Evolutionary conservation across 2,113 vertebrate genomes (phyloP).

Genomic region (Aphyosemion australe): DNA sequence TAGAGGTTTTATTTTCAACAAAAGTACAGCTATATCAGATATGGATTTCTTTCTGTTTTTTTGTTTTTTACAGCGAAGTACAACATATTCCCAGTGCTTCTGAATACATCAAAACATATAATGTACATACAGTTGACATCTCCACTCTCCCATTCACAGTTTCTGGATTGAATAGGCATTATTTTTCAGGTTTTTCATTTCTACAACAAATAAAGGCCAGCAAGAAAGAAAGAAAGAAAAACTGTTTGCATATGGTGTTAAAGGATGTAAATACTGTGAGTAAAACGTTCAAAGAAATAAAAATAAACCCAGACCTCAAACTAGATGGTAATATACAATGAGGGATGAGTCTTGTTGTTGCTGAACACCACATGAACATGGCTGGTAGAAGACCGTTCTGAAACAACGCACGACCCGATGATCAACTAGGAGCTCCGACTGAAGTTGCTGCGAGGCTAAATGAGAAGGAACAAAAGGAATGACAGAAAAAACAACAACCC

Average conservation of each 20-base stretch:
- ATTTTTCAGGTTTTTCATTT: slow-evolving; percentile 71
- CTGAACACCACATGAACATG: slow-evolving; percentile 56
- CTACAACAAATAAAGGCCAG: slow-evolving; percentile 75
- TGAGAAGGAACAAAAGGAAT: slow-evolving; percentile 29
- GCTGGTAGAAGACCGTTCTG: slow-evolving; percentile 60
- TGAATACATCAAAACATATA: slow-evolving; percentile 81
- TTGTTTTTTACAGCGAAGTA: slow-evolving; percentile 76
- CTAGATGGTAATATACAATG: slow-evolving; percentile 74
- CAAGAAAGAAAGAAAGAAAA: slow-evolving; percentile 50
- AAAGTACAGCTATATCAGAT: slow-evolving; percentile 81
- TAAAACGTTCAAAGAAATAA: slow-evolving; percentile 35
- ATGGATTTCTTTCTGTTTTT: slow-evolving; percentile 73
- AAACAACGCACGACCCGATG: slow-evolving; percentile 41
- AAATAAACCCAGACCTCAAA: slow-evolving; percentile 56
- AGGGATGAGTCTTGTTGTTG: slow-evolving; percentile 56
- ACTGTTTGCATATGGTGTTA: slow-evolving; percentile 70
- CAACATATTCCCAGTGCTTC: slow-evolving; percentile 81
- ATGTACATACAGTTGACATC: slow-evolving; percentile 77
- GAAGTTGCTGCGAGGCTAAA: slow-evolving; percentile 42
- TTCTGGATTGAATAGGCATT: slow-evolving; percentile 79
- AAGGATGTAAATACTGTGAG: slow-evolving; percentile 53
- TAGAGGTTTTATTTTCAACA: slow-evolving; percentile 79
- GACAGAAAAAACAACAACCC: neutral
- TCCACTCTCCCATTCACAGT: slow-evolving; percentile 79
- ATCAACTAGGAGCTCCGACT: slow-evolving; percentile 30